Evolutionary conservation across 2,113 vertebrate genomes (phyloP), one percentile per base, ranked within the genome.

Genomic region (Microcebus lehilahytsara): DNA sequence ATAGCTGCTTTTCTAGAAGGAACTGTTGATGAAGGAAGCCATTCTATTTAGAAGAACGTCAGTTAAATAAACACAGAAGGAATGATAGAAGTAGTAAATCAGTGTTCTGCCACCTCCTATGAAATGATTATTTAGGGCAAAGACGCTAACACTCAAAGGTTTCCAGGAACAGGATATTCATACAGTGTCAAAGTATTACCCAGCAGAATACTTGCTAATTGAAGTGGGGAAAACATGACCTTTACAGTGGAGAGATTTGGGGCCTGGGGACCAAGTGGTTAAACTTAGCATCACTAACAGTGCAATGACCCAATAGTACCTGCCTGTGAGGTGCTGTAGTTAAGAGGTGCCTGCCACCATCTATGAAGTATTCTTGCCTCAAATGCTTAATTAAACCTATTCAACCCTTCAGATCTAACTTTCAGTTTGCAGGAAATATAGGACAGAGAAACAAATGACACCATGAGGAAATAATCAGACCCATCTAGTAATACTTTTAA

Each of bases 81-180:
- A 56, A 67, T 56, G 12, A 13, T 40, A 34, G 37, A 89, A 80
- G 67, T 84, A 80, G 78, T 32, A 89, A 86, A 71, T 89, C 22
- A 42, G 4, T 86, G 23, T 96, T 87, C 27, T 32, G 13, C 42
- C 6, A 42, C 25, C 32, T 75, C 13, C 51, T 23, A 0, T 92
- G 87, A 91, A 86, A 58, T 81, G 32, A 42, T 64, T 93, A 62
- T 84, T 90, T 86, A 90, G 95, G 83, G 32, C 56, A 89, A 84
- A 87, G 67, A 75, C 91, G 37, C 40, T 75, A 40, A 79, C 93
- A 86, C 53, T 27, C 17, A 88, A 79, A 64, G 23, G 37, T 74
- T 89, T 85, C 69, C 19, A 53, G 85, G 13, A 83, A 84, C n/a
- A 72, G 62, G 75, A 56, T 58, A 53, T 9, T 85, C 37, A n/a